Conservation (phyloP, 2,113 vertebrate genomes). For the Hippocampus guttulatus region DNA sequence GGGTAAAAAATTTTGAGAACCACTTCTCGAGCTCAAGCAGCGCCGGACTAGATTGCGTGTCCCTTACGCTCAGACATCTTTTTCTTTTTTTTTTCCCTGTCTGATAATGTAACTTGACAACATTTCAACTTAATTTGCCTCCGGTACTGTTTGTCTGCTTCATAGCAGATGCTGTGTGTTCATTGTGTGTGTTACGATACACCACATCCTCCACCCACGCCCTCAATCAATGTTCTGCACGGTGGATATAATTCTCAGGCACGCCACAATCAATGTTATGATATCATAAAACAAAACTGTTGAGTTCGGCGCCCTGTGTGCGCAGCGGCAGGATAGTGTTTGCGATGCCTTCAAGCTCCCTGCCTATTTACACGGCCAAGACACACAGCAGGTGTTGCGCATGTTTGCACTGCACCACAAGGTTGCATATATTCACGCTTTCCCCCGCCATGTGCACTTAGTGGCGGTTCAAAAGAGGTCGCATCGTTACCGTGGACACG, state of each 20-base stretch:
- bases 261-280: not conserved
- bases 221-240: not conserved
- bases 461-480: not conserved
- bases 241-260: not conserved
- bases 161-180: not conserved
- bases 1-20: no score
- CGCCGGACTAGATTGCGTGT: no score
- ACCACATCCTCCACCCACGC: not conserved
- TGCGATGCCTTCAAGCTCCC: constrained; percentile 5
- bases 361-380: constrained; percentile 43
- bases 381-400: constrained; percentile 2
- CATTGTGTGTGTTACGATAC: not conserved
- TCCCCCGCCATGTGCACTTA: constrained; percentile 28
- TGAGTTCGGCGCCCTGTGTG: constrained; percentile 8
- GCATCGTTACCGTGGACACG: constrained; percentile 77
- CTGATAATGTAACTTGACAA: not conserved
- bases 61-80: no score
- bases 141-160: not conserved
- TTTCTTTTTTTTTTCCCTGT: no score
- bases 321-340: constrained; percentile 7
- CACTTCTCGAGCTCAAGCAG: no score
- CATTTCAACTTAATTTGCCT: not conserved
- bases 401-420: not conserved
- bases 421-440: constrained; percentile 56
- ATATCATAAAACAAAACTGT: constrained; percentile 5